Percentiles rank a stretch among this genome's conserved stretches.
phyloP scores from a whole-genome alignment of 2,888 invertebrate species.

The Nebria salina region DNA sequence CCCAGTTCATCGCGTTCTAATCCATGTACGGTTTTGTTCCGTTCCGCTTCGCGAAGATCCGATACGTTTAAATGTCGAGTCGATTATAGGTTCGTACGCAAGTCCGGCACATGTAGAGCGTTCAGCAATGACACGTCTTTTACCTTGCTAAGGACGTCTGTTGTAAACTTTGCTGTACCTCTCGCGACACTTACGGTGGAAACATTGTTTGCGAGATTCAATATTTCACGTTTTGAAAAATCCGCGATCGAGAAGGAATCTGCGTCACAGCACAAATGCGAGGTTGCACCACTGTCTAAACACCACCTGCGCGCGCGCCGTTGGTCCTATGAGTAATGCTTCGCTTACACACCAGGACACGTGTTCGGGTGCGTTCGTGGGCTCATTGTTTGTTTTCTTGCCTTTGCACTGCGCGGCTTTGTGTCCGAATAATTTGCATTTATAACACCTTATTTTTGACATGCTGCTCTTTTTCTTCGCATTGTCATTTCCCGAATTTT shows the following conservation, averaged over 20 bases:
- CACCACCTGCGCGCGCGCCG: conserved; percentile 12
- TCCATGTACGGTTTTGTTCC: conserved; percentile 22
- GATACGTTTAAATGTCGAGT: conserved; percentile 25
- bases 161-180: conserved; percentile 29
- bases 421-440: conserved; percentile 26
- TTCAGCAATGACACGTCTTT: too few species aligned
- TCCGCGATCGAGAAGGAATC: conserved; percentile 5
- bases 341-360: conserved; percentile 7
- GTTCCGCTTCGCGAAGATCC: conserved; percentile 19
- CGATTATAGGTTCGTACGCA: conserved; percentile 13
- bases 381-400: conserved; percentile 20
- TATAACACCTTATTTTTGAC: conserved; percentile 18
- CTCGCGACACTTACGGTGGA: conserved; percentile 14
- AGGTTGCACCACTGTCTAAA: conserved; percentile 23
- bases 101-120: conserved; percentile 11
- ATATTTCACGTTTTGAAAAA: conserved; percentile 7
- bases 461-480: conserved; percentile 25
- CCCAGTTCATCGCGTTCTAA: conserved; percentile 34
- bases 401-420: conserved; percentile 28
- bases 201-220: conserved; percentile 21
- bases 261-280: conserved; percentile 23
- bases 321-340: not conserved
- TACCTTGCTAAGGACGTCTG: too few species aligned
- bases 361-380: not conserved
- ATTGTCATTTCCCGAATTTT: conserved; percentile 28